phyloP scores from a whole-genome alignment of 2,113 vertebrate species.

The Theropithecus gelada region DNA sequence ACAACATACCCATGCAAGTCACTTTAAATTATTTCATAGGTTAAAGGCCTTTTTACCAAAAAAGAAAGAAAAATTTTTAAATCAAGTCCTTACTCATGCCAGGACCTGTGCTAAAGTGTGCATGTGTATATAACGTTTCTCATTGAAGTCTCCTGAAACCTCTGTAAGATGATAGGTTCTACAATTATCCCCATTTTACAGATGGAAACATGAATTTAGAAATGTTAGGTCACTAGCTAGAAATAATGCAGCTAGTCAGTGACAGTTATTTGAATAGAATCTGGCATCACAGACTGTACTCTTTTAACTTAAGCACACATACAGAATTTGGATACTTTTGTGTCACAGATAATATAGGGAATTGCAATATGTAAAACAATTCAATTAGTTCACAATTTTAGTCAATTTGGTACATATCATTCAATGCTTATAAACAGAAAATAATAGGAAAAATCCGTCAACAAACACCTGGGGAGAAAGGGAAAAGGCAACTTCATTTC shows the following conservation, averaged over 20 bases:
- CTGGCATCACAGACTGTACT: too few species aligned
- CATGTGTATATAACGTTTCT: not conserved
- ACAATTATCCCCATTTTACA: not conserved
- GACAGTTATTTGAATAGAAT: not conserved
- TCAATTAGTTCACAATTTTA: not conserved
- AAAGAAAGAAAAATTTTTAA: not conserved
- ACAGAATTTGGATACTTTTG: not conserved
- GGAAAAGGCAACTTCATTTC: not conserved
- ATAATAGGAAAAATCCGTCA: not conserved
- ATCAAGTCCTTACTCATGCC: not conserved
- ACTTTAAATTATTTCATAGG: slow-evolving; percentile 30
- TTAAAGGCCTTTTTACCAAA: not conserved
- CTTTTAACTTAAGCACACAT: not conserved
- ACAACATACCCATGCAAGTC: not conserved
- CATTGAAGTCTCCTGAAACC: slow-evolving; percentile 10
- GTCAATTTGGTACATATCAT: not conserved
- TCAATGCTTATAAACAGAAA: not conserved
- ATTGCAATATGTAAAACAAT: not conserved
- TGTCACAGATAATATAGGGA: not conserved
- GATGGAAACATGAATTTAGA: not conserved
- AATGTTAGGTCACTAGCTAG: not conserved
- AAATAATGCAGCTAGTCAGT: not conserved
- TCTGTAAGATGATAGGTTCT: not conserved
- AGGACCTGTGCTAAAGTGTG: slow-evolving; percentile 10
- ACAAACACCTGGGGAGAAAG: not conserved